phyloP scores from a whole-genome alignment of 1,140 invertebrate genomes.

The Pogonognathellus flavescens region DNA sequence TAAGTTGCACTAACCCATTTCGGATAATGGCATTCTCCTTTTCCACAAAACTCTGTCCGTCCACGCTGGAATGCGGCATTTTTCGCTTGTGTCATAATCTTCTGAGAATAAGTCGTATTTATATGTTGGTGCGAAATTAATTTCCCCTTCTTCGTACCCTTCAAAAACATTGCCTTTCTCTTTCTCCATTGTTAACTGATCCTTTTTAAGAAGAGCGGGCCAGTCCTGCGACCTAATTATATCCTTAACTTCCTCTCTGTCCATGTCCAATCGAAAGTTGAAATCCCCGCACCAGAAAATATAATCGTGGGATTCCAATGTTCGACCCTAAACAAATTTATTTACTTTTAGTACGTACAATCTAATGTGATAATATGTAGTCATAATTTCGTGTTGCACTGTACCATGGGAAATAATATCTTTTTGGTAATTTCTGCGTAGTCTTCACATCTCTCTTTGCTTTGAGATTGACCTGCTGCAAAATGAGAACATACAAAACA shows the following conservation, averaged over 20 bases:
- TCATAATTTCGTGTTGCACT: too few species aligned
- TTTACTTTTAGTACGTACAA: not conserved
- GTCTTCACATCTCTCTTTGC: conserved; percentile 95
- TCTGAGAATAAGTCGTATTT: conserved; percentile 99
- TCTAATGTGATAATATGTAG: too few species aligned
- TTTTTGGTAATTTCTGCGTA: conserved; percentile 95
- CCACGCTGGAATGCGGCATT: conserved; percentile 96
- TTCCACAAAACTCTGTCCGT: conserved; percentile 96
- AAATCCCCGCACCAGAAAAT: conserved; percentile 99
- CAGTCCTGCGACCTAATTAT: conserved; percentile 85
- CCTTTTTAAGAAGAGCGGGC: conserved; percentile 82
- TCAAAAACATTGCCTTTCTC: conserved; percentile 90
- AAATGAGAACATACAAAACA: conserved; percentile 99
- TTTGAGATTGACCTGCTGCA: conserved; percentile 96
- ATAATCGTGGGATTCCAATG: conserved; percentile 95
- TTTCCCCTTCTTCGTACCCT: conserved; percentile 92
- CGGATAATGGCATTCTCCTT: conserved; percentile 80
- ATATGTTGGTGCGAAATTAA: conserved; percentile 96
- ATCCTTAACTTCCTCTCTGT: conserved; percentile 94
- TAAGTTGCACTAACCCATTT: conserved; percentile 73
- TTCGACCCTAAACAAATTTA: conserved; percentile 76
- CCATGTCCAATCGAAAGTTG: conserved; percentile 97
- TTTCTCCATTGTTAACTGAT: conserved; percentile 90
- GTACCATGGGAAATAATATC: conserved; percentile 91
- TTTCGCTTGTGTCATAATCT: conserved; percentile 99